These are phyloP conservation scores for Stylophora pistillata DNA, from an alignment of 64 coral and sea anemone genomes.

Conservation along the genomic window DNA sequence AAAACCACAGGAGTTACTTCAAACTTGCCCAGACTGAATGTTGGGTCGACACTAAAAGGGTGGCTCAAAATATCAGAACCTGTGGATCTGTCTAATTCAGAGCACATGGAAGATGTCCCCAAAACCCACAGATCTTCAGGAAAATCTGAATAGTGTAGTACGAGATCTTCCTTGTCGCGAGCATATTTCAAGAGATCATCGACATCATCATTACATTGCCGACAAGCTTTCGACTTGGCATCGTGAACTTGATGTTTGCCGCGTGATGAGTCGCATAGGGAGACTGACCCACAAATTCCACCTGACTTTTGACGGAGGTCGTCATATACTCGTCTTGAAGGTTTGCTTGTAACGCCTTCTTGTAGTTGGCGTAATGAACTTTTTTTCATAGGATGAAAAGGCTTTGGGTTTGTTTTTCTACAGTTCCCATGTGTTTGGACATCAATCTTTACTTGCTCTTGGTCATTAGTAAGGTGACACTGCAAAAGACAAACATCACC, in stretches of 20 bases:
- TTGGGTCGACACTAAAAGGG: conserved; percentile 22
- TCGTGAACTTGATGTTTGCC: conserved; percentile 35
- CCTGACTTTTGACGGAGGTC: conserved; percentile 3
- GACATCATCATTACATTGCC: conserved; percentile 19
- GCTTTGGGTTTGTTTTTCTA: neutral
- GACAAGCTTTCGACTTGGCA: too few species aligned
- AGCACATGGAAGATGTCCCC: conserved; percentile 31
- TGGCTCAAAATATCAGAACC: neutral
- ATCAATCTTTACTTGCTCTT: too few species aligned
- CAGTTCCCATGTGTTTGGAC: conserved; percentile 45
- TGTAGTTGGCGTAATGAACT: too few species aligned
- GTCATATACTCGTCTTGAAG: conserved; percentile 23
- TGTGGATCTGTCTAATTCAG: conserved; percentile 27
- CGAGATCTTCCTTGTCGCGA: conserved; percentile 8
- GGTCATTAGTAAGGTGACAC: too few species aligned
- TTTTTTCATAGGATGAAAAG: conserved; percentile 48
- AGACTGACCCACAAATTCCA: neutral
- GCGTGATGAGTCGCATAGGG: neutral
- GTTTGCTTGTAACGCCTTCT: too few species aligned
- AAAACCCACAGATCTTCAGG: conserved; percentile 38
- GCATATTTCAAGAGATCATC: conserved; percentile 51
- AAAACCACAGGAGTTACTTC: conserved; percentile 43
- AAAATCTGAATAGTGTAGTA: conserved; percentile 24
- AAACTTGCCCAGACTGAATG: conserved; percentile 42
- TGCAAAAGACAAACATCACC: conserved; percentile 48